Conservation (phyloP, 2,888 invertebrate species). For the Andrena praecox region DNA sequence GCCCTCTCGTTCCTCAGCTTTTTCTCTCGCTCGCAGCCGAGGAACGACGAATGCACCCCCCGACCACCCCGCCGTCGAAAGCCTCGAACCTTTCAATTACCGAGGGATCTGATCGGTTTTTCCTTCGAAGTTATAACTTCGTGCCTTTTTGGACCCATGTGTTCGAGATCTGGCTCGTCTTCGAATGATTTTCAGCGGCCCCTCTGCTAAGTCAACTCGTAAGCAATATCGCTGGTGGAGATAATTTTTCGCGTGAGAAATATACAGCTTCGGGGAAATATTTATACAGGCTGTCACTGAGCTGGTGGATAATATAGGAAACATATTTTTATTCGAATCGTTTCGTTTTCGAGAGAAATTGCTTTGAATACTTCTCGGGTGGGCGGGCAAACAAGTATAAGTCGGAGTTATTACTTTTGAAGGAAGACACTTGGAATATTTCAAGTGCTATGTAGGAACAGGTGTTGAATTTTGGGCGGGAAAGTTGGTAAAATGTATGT, state of each 20-base stretch:
- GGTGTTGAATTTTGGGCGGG: too few relatives aligned
- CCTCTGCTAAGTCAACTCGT: neutral
- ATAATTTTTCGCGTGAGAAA: neutral
- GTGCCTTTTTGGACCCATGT: conserved; percentile 1
- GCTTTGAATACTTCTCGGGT: too few relatives aligned
- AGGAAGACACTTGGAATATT: too few relatives aligned
- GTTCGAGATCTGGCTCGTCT: conserved; percentile 1
- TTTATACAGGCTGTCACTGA: too few relatives aligned
- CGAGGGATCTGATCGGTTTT: conserved; percentile 62
- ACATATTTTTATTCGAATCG: too few relatives aligned
- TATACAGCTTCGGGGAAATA: too few relatives aligned
- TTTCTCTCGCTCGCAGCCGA: conserved; percentile 31
- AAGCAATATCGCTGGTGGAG: neutral
- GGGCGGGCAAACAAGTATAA: too few relatives aligned
- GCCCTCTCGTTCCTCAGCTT: conserved; percentile 27
- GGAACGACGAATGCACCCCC: conserved; percentile 35
- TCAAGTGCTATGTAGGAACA: too few relatives aligned
- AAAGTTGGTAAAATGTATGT: too few relatives aligned
- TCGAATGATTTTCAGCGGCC: conserved; percentile 5
- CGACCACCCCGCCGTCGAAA: conserved; percentile 44
- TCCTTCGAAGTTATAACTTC: conserved; percentile 42
- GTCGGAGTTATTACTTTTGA: too few relatives aligned
- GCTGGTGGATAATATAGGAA: too few relatives aligned
- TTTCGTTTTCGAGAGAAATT: too few relatives aligned
- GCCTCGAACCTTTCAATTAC: conserved; percentile 68